Percentiles rank a stretch among this genome's conserved stretches.
Conservation (phyloP, 2,888 invertebrate genomes). For the Spicauda simplicius region DNA sequence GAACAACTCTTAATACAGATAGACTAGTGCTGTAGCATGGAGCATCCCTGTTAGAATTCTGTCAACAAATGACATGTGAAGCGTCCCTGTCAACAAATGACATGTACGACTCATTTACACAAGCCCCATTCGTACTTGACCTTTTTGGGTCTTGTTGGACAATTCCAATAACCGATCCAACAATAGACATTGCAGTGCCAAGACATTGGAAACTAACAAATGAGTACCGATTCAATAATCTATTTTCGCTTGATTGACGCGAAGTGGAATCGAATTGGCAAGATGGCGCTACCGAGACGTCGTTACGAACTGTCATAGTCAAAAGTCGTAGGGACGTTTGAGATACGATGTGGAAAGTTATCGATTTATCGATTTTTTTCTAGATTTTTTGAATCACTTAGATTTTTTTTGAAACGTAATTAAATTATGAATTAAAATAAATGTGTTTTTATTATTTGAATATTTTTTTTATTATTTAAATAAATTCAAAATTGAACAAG, state of each 20-base stretch:
- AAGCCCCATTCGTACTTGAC: background rate
- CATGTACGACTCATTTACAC: background rate
- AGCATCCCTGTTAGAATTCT: too few relatives aligned
- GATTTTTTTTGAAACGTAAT: too few relatives aligned
- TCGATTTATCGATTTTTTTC: conserved; percentile 2
- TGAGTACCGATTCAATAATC: conserved; percentile 44
- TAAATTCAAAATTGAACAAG: too few relatives aligned
- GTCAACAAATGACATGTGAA: too few relatives aligned
- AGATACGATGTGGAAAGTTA: background rate
- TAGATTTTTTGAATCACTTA: background rate
- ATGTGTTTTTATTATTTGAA: too few relatives aligned
- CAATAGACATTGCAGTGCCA: conserved; percentile 25
- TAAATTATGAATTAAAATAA: too few relatives aligned
- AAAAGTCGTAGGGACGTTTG: conserved; percentile 5
- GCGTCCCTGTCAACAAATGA: too few relatives aligned
- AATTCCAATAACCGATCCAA: background rate
- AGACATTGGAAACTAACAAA: conserved; percentile 48
- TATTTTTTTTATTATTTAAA: too few relatives aligned
- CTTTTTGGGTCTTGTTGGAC: background rate
- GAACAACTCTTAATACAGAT: too few relatives aligned
- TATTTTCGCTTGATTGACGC: conserved; percentile 49
- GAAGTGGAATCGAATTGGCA: conserved; percentile 56
- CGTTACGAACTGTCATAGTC: conserved; percentile 51
- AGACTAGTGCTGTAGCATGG: too few relatives aligned
- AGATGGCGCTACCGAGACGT: conserved; percentile 36